Conservation (phyloP, 2,888 invertebrate species). For the Pegoplata infirma region DNA sequence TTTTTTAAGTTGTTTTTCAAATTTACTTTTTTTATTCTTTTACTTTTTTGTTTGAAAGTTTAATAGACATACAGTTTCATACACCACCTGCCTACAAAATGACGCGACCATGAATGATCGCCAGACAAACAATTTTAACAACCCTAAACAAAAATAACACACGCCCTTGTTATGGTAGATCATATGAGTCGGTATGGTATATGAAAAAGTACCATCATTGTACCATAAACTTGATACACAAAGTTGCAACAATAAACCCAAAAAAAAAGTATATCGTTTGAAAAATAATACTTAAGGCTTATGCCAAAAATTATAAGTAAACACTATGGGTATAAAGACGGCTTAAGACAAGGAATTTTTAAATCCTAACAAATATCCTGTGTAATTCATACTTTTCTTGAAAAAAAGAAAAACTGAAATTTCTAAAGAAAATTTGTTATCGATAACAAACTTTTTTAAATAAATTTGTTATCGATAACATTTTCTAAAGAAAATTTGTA, state of each 20-base stretch:
- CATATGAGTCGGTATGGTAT: constrained; percentile 29
- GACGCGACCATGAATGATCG: constrained; percentile 32
- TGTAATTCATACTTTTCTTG: no score
- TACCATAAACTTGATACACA: constrained; percentile 11
- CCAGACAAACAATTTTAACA: constrained; percentile 49
- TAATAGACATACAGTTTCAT: constrained; percentile 16
- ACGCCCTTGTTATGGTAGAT: constrained; percentile 55
- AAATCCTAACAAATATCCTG: no score
- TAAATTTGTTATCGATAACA: no score
- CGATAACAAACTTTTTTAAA: no score
- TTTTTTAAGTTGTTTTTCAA: neutral
- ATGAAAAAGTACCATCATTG: neutral
- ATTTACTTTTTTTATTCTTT: constrained; percentile 11
- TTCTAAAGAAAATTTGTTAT: no score
- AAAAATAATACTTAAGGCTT: constrained; percentile 38
- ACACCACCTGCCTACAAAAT: constrained; percentile 59
- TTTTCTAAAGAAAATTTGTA: no score
- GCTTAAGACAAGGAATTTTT: no score
- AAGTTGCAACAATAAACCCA: constrained; percentile 26
- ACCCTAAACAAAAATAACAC: constrained; percentile 43
- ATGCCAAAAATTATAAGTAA: neutral
- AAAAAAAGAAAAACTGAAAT: no score
- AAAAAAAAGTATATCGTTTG: constrained; percentile 52
- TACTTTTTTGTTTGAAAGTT: constrained; percentile 12
- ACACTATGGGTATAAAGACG: constrained; percentile 46